Conservation (phyloP, 1,140 invertebrate species). For the Aphis craccivora region DNA sequence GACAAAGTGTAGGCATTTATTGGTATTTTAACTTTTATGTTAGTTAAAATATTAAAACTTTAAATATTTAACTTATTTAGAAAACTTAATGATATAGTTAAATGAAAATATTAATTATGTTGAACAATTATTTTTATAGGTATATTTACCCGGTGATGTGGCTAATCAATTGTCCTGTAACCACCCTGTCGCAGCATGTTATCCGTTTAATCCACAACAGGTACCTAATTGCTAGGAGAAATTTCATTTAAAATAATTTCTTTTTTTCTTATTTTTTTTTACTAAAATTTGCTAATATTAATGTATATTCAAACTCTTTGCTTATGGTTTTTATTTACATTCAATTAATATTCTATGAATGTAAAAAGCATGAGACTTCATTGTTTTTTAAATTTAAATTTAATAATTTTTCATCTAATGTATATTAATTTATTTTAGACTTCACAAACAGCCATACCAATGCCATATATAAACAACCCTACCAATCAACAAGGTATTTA, state of each 20-base stretch:
- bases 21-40: too few relatives aligned
- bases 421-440: conserved; percentile 18
- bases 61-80: neutral
- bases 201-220: neutral
- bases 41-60: too few relatives aligned
- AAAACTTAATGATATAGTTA: too few relatives aligned
- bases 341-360: neutral
- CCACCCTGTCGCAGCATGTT: neutral
- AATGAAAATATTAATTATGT: neutral
- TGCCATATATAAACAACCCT: conserved; percentile 46
- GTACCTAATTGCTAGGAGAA: conserved; percentile 9
- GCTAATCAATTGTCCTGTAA: neutral
- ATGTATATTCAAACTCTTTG: neutral
- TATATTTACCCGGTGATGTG: neutral
- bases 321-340: neutral
- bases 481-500: conserved; percentile 31
- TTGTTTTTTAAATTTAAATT: neutral
- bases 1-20: too few relatives aligned
- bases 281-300: neutral
- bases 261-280: neutral
- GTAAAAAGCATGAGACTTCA: neutral
- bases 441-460: neutral
- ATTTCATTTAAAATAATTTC: neutral
- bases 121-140: conserved; percentile 33
- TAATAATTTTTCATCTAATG: neutral